Evolutionary conservation across 2,113 vertebrate genomes (phyloP), one percentile per base, ranked within the genome.

Genomic region (Nesogale talazaci): DNA sequence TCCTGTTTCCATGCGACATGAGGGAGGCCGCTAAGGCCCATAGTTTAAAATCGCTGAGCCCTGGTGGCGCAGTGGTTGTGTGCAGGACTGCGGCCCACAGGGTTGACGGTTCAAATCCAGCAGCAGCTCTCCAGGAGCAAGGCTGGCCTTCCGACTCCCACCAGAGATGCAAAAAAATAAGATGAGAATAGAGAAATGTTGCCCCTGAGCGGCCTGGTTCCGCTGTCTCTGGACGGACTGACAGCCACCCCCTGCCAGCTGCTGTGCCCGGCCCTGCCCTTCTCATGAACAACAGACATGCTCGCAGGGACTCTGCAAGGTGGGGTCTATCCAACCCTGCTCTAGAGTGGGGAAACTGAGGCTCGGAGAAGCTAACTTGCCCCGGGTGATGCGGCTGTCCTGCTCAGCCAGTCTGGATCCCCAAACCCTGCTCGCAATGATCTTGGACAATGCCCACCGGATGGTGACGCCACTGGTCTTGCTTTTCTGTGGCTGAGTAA

Each of bases 1-100:
- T 20, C 74, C 96, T 34, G 70, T 74, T 89, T 95, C 84, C 56
- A 81, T 40, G 76, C 69, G 31, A 22, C 34, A 14, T 6, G 40
- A 69, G 67, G 0, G 2, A 2, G 31, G 57, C 38, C 20, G 19
- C 88, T n/a, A 40, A 46, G 63, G 20, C 27, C 56, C 1, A 2
- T 2, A 12, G 56, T 52, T 3, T 25, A 79, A 69, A 79, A n/a
- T n/a, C n/a, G n/a, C n/a, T n/a, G n/a, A n/a, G n/a, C n/a, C n/a
- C n/a, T n/a, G n/a, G n/a, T n/a, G n/a, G n/a, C n/a, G n/a, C n/a
- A n/a, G n/a, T n/a, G n/a, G n/a, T n/a, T n/a, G n/a, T n/a, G n/a
- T n/a, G n/a, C n/a, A n/a, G n/a, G n/a, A n/a, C n/a, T n/a, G n/a
- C n/a, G n/a, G n/a, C n/a, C n/a, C n/a, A n/a, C n/a, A n/a, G n/a